Conservation (phyloP, 1,140 invertebrate genomes). For the Polypedilum pembai region DNA sequence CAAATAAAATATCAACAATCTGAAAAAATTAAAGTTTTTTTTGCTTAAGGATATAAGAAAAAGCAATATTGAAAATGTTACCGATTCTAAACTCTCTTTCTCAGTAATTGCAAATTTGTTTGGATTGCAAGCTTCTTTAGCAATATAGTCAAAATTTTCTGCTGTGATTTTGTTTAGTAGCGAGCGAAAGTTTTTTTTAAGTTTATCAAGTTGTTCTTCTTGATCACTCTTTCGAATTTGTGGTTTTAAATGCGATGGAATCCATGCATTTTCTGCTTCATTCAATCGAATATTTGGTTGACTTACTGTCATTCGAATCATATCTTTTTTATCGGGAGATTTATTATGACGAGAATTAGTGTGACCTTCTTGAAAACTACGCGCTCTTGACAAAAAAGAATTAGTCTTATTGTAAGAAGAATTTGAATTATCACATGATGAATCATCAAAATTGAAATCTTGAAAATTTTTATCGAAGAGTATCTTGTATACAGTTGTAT, state of each 20-base stretch:
- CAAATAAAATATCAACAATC: slow-evolving; percentile 74
- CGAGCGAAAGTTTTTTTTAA: slow-evolving; percentile 76
- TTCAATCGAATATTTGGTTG: slow-evolving; percentile 75
- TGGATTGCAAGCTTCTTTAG: slow-evolving; percentile 60
- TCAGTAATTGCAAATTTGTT: slow-evolving; percentile 65
- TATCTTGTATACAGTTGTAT: no score
- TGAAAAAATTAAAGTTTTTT: background rate
- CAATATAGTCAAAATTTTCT: slow-evolving; percentile 78
- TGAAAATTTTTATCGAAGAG: background rate
- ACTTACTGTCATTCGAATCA: background rate
- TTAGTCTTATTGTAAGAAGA: background rate
- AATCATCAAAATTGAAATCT: background rate
- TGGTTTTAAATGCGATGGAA: slow-evolving; percentile 55
- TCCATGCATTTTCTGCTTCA: slow-evolving; percentile 85
- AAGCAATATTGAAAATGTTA: background rate
- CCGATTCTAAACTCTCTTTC: slow-evolving; percentile 62
- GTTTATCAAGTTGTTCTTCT: slow-evolving; percentile 53
- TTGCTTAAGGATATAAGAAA: no score
- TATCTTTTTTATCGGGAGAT: background rate
- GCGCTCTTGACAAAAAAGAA: background rate
- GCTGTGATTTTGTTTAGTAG: slow-evolving; percentile 93
- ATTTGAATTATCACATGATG: background rate
- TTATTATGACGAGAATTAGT: background rate
- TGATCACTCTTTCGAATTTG: slow-evolving; percentile 46
- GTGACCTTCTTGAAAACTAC: background rate